phyloP scores from a whole-genome alignment of 2,888 invertebrate genomes.

The Drosophila lacicola region DNA sequence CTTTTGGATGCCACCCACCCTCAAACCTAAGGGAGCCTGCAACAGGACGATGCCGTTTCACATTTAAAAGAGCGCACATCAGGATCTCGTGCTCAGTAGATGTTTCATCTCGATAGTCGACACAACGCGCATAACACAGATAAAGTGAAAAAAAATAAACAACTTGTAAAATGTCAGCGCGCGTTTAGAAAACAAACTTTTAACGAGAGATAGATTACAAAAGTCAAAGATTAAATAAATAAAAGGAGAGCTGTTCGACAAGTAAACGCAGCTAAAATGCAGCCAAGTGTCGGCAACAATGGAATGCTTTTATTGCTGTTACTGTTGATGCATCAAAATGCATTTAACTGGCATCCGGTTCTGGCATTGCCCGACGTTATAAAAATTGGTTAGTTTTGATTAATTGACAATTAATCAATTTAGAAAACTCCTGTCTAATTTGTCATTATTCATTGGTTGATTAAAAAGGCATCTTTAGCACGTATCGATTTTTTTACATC shows the following conservation, averaged over 20 bases:
- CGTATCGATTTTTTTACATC: slow-evolving; percentile 78
- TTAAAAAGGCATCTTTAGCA: slow-evolving; percentile 39
- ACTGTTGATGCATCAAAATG: slow-evolving; percentile 52
- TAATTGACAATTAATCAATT: slow-evolving; percentile 35
- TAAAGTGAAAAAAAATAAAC: slow-evolving; percentile 9
- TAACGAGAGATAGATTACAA: neutral
- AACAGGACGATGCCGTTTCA: slow-evolving; percentile 59
- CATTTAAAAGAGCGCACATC: slow-evolving; percentile 58
- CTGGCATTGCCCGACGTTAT: slow-evolving; percentile 81
- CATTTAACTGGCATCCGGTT: slow-evolving; percentile 33
- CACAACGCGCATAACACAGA: slow-evolving; percentile 1
- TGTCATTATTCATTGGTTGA: slow-evolving; percentile 8
- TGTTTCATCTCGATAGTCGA: slow-evolving; percentile 52
- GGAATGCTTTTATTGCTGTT: slow-evolving; percentile 31
- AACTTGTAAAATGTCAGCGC: slow-evolving; percentile 38
- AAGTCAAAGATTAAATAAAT: slow-evolving; percentile 14
- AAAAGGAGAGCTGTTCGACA: neutral
- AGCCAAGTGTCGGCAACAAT: slow-evolving; percentile 15
- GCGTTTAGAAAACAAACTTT: slow-evolving; percentile 21
- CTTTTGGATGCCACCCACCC: slow-evolving; percentile 63
- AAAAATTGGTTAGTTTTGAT: slow-evolving; percentile 80
- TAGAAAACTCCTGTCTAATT: slow-evolving; percentile 2
- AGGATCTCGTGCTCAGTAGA: slow-evolving; percentile 55
- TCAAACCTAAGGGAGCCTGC: slow-evolving; percentile 31
- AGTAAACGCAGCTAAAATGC: slow-evolving; percentile 43